Conservation (phyloP, 2,888 invertebrate genomes). For the Perithous albicinctus region DNA sequence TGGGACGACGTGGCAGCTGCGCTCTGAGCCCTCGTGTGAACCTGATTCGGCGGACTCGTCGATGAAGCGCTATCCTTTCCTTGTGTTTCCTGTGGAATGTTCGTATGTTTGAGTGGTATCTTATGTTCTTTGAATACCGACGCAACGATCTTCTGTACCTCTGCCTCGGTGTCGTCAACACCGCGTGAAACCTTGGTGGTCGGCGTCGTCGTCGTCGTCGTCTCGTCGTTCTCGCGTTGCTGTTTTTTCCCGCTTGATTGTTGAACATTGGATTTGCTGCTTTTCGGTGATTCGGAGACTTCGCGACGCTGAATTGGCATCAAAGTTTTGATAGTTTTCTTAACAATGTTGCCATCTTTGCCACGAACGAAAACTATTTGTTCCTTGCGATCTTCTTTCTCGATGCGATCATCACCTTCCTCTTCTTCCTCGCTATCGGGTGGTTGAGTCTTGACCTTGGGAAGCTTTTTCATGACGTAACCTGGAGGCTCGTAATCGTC, state of each 20-base stretch:
- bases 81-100: conserved; percentile 72
- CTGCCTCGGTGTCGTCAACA: conserved; percentile 81
- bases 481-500: conserved; percentile 82
- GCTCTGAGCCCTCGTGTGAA: conserved; percentile 56
- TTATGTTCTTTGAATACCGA: conserved; percentile 83
- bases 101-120: conserved; percentile 81
- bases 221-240: conserved; percentile 20
- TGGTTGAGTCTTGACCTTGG: conserved; percentile 73
- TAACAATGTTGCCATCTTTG: conserved; percentile 82
- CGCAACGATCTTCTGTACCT: conserved; percentile 83
- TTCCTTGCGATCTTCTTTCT: conserved; percentile 79
- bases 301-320: conserved; percentile 80
- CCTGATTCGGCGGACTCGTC: conserved; percentile 42
- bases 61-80: conserved; percentile 64
- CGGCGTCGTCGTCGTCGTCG: conserved; percentile 39
- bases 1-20: conserved; percentile 48
- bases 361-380: conserved; percentile 81
- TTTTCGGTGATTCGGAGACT: conserved; percentile 48
- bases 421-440: conserved; percentile 77
- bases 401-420: conserved; percentile 62
- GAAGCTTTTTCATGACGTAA: conserved; percentile 79
- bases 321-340: conserved; percentile 83
- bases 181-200: conserved; percentile 51
- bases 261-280: conserved; percentile 22
- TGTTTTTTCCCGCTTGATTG: conserved; percentile 16